Conservation (phyloP, 2,113 vertebrate species). For the Mesembrinibis cayennensis region DNA sequence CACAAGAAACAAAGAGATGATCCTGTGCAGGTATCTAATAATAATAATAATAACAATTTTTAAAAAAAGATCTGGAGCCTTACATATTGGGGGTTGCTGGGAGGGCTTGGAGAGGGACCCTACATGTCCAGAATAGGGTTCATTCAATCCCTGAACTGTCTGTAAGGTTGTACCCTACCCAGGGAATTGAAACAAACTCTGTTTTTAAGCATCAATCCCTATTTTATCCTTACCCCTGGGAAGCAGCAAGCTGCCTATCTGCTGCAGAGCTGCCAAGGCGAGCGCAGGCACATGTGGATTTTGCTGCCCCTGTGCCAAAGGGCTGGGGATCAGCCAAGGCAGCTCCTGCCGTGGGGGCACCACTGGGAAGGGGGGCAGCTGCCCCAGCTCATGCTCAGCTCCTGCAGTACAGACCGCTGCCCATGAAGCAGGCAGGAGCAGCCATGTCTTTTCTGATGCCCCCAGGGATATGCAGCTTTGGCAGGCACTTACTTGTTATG, state of each 20-base stretch:
- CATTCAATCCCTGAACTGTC: background rate
- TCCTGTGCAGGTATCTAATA: background rate
- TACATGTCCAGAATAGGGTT: background rate
- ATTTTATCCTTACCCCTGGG: background rate
- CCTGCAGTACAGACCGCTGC: background rate
- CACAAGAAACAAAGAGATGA: background rate
- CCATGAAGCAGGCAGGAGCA: background rate
- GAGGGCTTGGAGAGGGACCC: background rate
- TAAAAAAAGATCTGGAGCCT: too few relatives aligned
- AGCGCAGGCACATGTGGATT: accelerated
- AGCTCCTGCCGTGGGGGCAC: background rate
- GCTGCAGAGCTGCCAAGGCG: background rate
- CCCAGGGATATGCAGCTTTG: background rate
- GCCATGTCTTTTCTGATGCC: background rate
- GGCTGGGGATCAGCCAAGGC: background rate
- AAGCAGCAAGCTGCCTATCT: background rate
- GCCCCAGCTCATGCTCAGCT: background rate
- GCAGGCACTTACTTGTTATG: accelerated
- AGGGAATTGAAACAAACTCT: background rate
- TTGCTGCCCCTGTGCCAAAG: background rate
- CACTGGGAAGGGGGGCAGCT: background rate
- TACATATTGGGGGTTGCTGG: background rate
- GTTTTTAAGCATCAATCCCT: background rate
- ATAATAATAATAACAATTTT: too few relatives aligned
- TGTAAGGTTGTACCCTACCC: background rate